phyloP scores from a whole-genome alignment of 2,888 invertebrate species.

The Oscheius myriophilus region DNA sequence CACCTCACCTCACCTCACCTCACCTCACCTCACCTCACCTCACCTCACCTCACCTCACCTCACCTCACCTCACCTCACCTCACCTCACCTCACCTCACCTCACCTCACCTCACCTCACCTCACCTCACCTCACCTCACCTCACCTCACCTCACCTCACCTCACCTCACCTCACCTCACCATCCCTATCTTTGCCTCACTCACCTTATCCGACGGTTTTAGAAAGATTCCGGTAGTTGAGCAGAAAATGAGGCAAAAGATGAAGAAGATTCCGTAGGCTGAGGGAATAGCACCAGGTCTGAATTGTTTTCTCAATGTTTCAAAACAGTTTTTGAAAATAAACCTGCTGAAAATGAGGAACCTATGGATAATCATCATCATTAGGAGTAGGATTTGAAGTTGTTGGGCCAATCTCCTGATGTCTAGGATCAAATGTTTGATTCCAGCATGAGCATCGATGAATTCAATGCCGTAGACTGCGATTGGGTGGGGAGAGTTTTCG shows the following conservation, averaged over 20 bases:
- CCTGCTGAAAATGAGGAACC: constrained; percentile 25
- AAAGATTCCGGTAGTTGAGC: constrained; percentile 18
- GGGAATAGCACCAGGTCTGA: constrained; percentile 24
- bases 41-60: too few species aligned
- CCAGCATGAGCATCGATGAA: not conserved
- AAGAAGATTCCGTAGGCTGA: constrained; percentile 21
- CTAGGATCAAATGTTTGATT: constrained; percentile 1
- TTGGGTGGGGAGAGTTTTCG: not conserved
- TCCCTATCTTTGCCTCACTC: too few species aligned
- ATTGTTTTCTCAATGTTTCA: not conserved
- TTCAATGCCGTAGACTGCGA: not conserved
- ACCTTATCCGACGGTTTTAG: not conserved
- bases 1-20: too few species aligned
- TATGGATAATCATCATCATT: constrained; percentile 26
- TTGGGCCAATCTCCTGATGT: constrained; percentile 21
- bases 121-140: too few species aligned
- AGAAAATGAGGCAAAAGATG: constrained; percentile 17
- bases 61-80: too few species aligned
- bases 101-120: too few species aligned
- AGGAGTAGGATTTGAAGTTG: constrained; percentile 24
- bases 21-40: too few species aligned
- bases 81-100: too few species aligned
- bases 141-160: too few species aligned
- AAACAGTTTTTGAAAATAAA: not conserved
- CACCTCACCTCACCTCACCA: too few species aligned